A percentile compares a stretch with the other conserved stretches of the same genome.
These are phyloP conservation scores for Parascotia fuliginaria DNA, from an alignment of 2,888 invertebrate genomes.

Conservation along the genomic window DNA sequence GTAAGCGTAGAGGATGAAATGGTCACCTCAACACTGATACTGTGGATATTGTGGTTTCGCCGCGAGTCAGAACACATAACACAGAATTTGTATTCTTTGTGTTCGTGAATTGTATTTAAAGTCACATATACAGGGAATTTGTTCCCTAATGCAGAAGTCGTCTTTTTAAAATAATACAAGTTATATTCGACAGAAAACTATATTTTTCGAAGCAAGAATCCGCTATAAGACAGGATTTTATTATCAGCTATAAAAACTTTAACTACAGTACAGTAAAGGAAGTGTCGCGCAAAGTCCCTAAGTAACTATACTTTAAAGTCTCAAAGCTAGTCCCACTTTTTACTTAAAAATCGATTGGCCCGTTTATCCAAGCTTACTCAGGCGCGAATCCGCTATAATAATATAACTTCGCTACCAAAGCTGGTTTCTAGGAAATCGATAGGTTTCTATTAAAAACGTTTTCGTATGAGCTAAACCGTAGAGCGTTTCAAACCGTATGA, in stretches of 20 bases:
- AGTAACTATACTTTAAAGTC: conserved; percentile 43
- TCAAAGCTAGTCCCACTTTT: conserved; percentile 42
- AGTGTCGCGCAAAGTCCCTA: conserved; percentile 31
- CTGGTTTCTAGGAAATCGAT: conserved; percentile 49
- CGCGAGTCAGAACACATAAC: too few species aligned
- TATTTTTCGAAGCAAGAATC: neutral
- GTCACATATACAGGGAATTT: too few species aligned
- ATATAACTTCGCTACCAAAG: conserved; percentile 46
- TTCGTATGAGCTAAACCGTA: conserved; percentile 41
- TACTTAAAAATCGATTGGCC: conserved; percentile 51
- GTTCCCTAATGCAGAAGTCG: too few species aligned
- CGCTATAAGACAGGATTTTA: conserved; percentile 16
- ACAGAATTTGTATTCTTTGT: too few species aligned
- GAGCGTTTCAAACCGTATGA: conserved; percentile 24
- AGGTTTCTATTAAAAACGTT: conserved; percentile 49
- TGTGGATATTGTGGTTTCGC: too few species aligned
- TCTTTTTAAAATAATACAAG: neutral
- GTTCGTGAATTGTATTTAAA: too few species aligned
- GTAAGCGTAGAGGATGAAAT: too few species aligned
- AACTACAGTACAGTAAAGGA: conserved; percentile 29
- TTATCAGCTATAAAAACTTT: conserved; percentile 30
- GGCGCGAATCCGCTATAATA: conserved; percentile 52
- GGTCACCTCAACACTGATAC: too few species aligned
- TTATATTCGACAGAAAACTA: conserved; percentile 3
- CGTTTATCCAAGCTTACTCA: conserved; percentile 55